Evolutionary conservation across 2,888 invertebrate genomes (phyloP).

Genomic region (Deladenus siricidicola): DNA sequence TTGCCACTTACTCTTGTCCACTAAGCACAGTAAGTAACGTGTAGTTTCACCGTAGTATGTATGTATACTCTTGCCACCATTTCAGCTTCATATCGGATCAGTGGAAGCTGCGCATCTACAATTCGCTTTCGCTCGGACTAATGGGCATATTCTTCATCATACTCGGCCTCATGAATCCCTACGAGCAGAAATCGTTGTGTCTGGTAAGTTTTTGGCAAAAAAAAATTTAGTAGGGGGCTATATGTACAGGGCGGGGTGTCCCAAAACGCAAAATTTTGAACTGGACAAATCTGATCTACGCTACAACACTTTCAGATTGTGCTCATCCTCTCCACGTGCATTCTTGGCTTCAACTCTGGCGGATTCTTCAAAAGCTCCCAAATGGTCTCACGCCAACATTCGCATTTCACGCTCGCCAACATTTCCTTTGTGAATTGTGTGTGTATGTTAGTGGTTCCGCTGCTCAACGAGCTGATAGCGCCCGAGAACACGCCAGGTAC

Average conservation of each 20-base stretch:
- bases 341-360: constrained; percentile 51
- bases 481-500: constrained; percentile 32
- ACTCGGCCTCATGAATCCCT: constrained; percentile 36
- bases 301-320: constrained; percentile 24
- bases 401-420: constrained; percentile 50
- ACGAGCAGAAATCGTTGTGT: constrained; percentile 12
- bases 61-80: too few relatives aligned
- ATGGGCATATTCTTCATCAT: constrained; percentile 44
- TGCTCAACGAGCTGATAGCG: constrained; percentile 37
- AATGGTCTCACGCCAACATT: constrained; percentile 47
- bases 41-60: too few relatives aligned
- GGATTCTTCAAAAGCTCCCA: constrained; percentile 48
- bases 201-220: constrained; percentile 15
- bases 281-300: background rate
- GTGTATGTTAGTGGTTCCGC: constrained; percentile 48
- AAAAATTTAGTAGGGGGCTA: background rate
- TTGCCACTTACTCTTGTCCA: too few relatives aligned
- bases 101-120: constrained; percentile 46
- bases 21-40: too few relatives aligned
- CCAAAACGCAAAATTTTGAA: background rate
- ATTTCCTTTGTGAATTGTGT: constrained; percentile 48
- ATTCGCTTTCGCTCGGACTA: constrained; percentile 43
- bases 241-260: background rate
- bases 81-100: constrained; percentile 39
- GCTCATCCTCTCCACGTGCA: constrained; percentile 46